Evolutionary conservation across 2,113 vertebrate species (phyloP).

Genomic region (Eptesicus fuscus): DNA sequence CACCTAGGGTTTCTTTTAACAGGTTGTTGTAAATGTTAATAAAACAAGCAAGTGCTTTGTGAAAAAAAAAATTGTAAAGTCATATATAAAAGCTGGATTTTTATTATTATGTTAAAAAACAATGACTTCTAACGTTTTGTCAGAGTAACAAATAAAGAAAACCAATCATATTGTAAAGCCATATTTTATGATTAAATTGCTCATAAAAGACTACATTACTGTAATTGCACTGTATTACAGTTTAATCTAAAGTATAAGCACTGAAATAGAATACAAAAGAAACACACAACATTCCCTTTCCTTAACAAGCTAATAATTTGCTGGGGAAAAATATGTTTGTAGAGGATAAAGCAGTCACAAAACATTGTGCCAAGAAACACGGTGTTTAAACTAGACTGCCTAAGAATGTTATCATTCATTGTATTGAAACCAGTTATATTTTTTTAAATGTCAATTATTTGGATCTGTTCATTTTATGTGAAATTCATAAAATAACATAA

Average conservation of each 20-base stretch:
- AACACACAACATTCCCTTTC: neutral
- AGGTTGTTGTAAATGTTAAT: neutral
- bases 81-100: neutral
- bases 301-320: neutral
- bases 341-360: neutral
- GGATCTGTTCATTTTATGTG: neutral
- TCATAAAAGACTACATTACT: neutral
- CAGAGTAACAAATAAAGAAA: conserved; percentile 12
- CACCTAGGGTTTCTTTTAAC: neutral
- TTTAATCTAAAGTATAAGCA: neutral
- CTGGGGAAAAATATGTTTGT: neutral
- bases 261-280: neutral
- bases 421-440: neutral
- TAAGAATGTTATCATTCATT: neutral
- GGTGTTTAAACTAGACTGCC: neutral
- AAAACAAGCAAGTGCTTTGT: neutral
- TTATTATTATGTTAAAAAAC: neutral
- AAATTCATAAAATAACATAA: conserved; percentile 10
- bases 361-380: neutral
- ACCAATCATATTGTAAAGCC: neutral
- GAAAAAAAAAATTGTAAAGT: neutral
- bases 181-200: neutral
- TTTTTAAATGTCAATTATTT: conserved; percentile 38
- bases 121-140: neutral
- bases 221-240: neutral